Conservation (phyloP, 1,140 invertebrate genomes). For the Anoplophora glabripennis region DNA sequence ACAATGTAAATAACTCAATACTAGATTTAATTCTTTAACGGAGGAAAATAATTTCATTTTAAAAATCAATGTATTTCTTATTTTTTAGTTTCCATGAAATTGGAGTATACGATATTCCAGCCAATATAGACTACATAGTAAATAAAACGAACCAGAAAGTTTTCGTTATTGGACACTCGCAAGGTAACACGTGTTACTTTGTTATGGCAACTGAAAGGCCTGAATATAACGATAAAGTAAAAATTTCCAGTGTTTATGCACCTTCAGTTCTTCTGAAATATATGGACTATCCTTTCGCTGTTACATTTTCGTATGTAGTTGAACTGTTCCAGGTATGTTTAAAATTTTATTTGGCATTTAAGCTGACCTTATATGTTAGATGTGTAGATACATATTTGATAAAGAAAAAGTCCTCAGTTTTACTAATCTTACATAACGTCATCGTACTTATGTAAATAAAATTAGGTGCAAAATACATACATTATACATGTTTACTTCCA, state of each 20-base stretch:
- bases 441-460: too few relatives aligned
- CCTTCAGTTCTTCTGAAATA: background rate
- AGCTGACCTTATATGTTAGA: too few relatives aligned
- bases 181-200: slow-evolving; percentile 63
- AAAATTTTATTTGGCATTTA: background rate
- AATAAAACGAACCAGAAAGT: slow-evolving; percentile 58
- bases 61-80: too few relatives aligned
- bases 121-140: slow-evolving; percentile 70
- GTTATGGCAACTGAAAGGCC: slow-evolving; percentile 58
- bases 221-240: slow-evolving; percentile 45
- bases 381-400: too few relatives aligned
- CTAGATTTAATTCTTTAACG: too few relatives aligned
- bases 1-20: too few relatives aligned
- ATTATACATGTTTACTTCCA: too few relatives aligned
- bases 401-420: too few relatives aligned
- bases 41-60: too few relatives aligned
- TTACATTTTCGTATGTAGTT: background rate
- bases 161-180: slow-evolving; percentile 67
- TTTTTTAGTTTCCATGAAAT: slow-evolving; percentile 61
- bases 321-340: background rate
- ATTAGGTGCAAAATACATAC: too few relatives aligned
- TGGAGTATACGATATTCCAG: slow-evolving; percentile 70
- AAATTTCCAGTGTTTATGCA: background rate
- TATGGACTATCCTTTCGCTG: background rate
- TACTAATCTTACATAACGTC: too few relatives aligned